Evolutionary conservation across 2,113 vertebrate species (phyloP).

Genomic region (Bombycilla garrulus): DNA sequence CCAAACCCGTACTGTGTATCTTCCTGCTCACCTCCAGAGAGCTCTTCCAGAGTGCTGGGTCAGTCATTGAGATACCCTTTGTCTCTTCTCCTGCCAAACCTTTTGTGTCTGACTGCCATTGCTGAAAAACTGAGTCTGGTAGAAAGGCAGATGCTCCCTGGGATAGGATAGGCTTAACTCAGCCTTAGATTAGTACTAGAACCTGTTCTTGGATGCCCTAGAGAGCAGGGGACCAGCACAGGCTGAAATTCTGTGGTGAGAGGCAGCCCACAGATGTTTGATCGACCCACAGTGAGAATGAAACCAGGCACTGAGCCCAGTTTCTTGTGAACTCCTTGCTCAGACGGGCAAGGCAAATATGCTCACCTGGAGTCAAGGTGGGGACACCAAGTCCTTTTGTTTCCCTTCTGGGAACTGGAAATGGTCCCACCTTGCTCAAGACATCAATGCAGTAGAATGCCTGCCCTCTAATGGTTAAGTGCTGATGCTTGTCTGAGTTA

Average conservation of each 20-base stretch:
- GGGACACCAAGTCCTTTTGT: neutral
- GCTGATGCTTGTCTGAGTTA: neutral
- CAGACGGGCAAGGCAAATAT: neutral
- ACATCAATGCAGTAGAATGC: neutral
- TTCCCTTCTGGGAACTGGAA: neutral
- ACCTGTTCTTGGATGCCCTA: neutral
- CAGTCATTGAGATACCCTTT: neutral
- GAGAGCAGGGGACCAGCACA: neutral
- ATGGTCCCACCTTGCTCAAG: neutral
- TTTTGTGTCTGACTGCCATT: neutral
- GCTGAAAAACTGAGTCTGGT: neutral
- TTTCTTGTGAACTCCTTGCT: neutral
- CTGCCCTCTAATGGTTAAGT: conserved; percentile 8
- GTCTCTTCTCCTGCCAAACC: neutral
- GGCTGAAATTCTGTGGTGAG: neutral
- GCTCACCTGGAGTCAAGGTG: neutral
- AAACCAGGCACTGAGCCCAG: neutral
- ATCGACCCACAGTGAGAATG: neutral
- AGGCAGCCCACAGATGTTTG: neutral
- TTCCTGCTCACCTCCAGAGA: neutral
- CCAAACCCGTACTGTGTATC: neutral
- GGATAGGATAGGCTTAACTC: neutral
- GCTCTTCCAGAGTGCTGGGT: neutral
- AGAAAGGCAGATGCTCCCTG: neutral
- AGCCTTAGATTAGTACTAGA: neutral